Evolutionary conservation across 2,888 invertebrate species (phyloP), one percentile per base, ranked within the genome.

Genomic region (Apotomis betuletana): DNA sequence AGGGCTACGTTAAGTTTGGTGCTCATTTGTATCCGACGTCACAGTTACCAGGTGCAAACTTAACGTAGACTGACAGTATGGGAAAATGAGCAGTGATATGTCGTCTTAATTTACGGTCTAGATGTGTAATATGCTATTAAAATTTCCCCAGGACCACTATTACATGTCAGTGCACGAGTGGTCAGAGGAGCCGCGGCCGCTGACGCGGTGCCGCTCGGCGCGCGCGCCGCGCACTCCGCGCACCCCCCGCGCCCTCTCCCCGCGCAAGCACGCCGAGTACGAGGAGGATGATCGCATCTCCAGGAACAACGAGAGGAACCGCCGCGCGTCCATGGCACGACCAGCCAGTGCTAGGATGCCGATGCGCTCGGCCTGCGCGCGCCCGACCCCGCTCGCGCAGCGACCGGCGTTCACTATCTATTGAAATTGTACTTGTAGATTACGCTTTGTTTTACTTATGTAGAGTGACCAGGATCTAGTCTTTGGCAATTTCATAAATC

Each of bases 371-470:
- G 82, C 84, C 0, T 87, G 87, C 75, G 87, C 90, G 0, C 80
- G 92, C 38, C 87, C 91, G 64, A 82, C 89, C 0, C 77, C 91
- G 0, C 79, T 92, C 58, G 83, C 89, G n/a, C 90, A 89, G 69
- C 86, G 93, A 36, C 93, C 93, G 0, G 92, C 93, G 12, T 93
- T 93, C 74, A 87, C 91, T 27, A 83, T 93, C 68, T 93, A 93
- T 81, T 92, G 78, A 84, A 15, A 55, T 46, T 27, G 4, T 6
- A 68, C 15, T 44, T 3, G 27, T 6, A 13, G 51, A 52, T 58
- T 5, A n/a, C 44, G 15, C 27, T 57, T 63, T 54, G 27, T n/a
- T 62, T 27, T 51, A n/a, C n/a, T 51, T 27, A 59, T 8, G 8
- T 41, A 60, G 41, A 58, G n/a, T 41, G n/a, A n/a, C n/a, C 41